These are phyloP conservation scores for Mesocricetus auratus DNA, from an alignment of 2,113 vertebrate species.

Conservation along the genomic window DNA sequence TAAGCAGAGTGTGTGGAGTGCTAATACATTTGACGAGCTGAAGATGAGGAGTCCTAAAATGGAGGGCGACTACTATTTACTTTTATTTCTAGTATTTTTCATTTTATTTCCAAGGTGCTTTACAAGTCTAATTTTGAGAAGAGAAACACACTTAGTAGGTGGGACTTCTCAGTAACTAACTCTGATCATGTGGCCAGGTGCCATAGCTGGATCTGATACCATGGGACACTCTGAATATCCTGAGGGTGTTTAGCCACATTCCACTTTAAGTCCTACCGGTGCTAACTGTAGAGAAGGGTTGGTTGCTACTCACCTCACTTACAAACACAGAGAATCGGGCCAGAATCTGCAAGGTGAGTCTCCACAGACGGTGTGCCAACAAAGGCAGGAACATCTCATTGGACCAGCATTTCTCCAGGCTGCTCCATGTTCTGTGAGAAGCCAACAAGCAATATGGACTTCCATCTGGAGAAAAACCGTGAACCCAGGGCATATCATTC, in stretches of 20 bases:
- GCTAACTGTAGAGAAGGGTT: not conserved
- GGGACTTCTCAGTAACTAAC: not conserved
- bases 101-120: not conserved
- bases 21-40: too few species aligned
- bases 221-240: not conserved
- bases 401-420: slow-evolving; percentile 93
- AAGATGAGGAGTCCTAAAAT: not conserved
- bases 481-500: not conserved
- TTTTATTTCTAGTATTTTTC: not conserved
- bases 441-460: slow-evolving; percentile 92
- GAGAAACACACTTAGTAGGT: not conserved
- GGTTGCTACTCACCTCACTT: slow-evolving; percentile 89
- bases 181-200: rapidly evolving
- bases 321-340: slow-evolving; percentile 94
- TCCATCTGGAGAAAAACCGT: slow-evolving; percentile 85
- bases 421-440: slow-evolving; percentile 92
- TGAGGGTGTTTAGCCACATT: not conserved
- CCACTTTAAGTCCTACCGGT: not conserved
- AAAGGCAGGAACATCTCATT: slow-evolving; percentile 92
- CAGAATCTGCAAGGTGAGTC: slow-evolving; percentile 94
- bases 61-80: not conserved
- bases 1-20: rapidly evolving
- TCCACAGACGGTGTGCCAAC: slow-evolving; percentile 95
- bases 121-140: not conserved
- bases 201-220: rapidly evolving